These are phyloP conservation scores for Murina feae DNA, from an alignment of 2,113 vertebrate genomes.

Conservation along the genomic window DNA sequence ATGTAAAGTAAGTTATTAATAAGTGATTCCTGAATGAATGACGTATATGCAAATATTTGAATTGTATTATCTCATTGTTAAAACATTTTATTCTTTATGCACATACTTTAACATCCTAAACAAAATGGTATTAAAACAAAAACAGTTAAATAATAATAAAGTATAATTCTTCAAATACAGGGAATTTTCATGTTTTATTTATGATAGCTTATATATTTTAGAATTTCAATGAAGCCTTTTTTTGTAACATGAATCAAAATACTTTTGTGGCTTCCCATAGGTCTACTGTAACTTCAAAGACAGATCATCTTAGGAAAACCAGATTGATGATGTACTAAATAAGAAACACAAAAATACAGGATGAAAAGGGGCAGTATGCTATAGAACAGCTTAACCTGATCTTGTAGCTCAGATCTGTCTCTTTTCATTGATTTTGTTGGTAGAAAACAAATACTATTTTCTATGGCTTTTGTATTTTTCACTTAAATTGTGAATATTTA, in stretches of 20 bases:
- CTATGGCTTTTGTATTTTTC: neutral
- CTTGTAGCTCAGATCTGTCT: neutral
- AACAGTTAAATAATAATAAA: neutral
- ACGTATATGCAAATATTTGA: neutral
- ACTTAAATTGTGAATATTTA: conserved; percentile 36
- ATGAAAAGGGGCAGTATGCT: neutral
- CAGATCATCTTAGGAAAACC: neutral
- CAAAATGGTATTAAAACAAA: neutral
- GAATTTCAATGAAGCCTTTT: neutral
- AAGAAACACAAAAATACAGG: neutral
- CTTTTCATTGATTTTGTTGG: neutral
- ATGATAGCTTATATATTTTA: neutral
- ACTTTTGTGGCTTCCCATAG: neutral
- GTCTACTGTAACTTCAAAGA: neutral
- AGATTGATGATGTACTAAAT: neutral
- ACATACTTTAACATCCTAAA: neutral
- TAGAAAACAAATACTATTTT: neutral
- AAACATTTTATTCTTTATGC: neutral
- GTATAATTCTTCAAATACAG: neutral
- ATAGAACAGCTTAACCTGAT: neutral
- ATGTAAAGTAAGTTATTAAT: neutral
- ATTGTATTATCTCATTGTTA: neutral
- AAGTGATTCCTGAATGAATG: neutral
- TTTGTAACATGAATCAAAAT: neutral
- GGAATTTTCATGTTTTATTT: conserved; percentile 3